phyloP scores from a whole-genome alignment of 2,888 invertebrate species.

The Malachius bipustulatus region DNA sequence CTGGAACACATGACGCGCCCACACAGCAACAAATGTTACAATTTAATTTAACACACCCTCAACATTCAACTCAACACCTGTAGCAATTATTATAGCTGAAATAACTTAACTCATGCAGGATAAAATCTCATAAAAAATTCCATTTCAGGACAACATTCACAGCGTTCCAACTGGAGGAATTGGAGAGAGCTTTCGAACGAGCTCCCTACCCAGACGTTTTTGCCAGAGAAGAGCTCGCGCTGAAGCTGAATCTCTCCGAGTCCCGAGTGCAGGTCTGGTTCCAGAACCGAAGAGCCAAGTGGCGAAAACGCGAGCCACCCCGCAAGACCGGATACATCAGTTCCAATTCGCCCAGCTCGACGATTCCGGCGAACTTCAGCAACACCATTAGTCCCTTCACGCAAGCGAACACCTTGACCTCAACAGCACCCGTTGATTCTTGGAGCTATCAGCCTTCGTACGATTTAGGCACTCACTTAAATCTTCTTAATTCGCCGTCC shows the following conservation, averaged over 20 bases:
- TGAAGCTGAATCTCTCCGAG: slow-evolving; percentile 82
- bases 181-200: slow-evolving; percentile 87
- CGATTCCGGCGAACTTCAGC: slow-evolving; percentile 37
- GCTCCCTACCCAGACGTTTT: slow-evolving; percentile 96
- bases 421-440: slow-evolving; percentile 52
- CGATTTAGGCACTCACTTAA: slow-evolving; percentile 63
- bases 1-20: too few relatives aligned
- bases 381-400: slow-evolving; percentile 44
- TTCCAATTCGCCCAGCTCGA: slow-evolving; percentile 56
- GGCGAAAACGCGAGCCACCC: slow-evolving; percentile 89
- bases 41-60: too few relatives aligned
- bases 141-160: slow-evolving; percentile 83
- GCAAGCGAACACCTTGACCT: slow-evolving; percentile 38
- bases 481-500: slow-evolving; percentile 54
- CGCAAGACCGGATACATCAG: slow-evolving; percentile 74
- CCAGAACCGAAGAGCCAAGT: slow-evolving; percentile 84
- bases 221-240: slow-evolving; percentile 84
- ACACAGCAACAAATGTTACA: too few relatives aligned
- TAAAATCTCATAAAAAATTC: too few relatives aligned
- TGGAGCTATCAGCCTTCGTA: slow-evolving; percentile 68
- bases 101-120: too few relatives aligned
- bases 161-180: slow-evolving; percentile 84
- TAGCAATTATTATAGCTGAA: too few relatives aligned
- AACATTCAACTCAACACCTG: too few relatives aligned
- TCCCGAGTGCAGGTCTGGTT: slow-evolving; percentile 71